Conservation (phyloP, 2,888 invertebrate species). For the Metopia argyrocephala region DNA sequence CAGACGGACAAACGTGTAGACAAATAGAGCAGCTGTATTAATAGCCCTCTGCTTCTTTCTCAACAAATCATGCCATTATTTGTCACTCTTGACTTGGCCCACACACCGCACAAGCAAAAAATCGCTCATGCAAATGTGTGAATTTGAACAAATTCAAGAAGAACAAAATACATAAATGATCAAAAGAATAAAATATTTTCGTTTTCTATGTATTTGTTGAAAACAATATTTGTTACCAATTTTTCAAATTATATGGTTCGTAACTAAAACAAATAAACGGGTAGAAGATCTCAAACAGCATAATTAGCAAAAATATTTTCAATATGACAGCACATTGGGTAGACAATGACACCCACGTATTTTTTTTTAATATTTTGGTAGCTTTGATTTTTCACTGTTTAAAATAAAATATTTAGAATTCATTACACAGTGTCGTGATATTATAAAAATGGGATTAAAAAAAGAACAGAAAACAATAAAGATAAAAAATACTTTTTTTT, state of each 20-base stretch:
- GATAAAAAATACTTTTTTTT: too few relatives aligned
- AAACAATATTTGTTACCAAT: conserved; percentile 33
- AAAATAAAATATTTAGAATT: neutral
- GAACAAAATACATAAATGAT: neutral
- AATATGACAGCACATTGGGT: neutral
- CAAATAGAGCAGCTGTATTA: conserved; percentile 21
- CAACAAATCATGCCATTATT: conserved; percentile 54
- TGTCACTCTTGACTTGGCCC: conserved; percentile 60
- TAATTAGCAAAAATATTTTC: conserved; percentile 18
- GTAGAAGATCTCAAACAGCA: neutral
- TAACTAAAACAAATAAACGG: neutral
- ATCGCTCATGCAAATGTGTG: neutral
- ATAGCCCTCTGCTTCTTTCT: conserved; percentile 31
- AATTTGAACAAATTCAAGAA: neutral
- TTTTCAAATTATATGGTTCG: conserved; percentile 2
- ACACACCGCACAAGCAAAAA: conserved; percentile 45
- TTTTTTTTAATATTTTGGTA: neutral
- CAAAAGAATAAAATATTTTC: neutral
- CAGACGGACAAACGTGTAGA: neutral
- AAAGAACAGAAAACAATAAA: too few relatives aligned
- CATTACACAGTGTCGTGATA: too few relatives aligned
- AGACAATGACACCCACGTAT: conserved; percentile 28
- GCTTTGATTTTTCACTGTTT: neutral
- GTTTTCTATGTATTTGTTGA: conserved; percentile 5
- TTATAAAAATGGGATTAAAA: too few relatives aligned